Percentiles rank a stretch among this genome's conserved stretches.
Conservation (phyloP, 2,797 vertebrate genomes). For the Capromys pilorides region DNA sequence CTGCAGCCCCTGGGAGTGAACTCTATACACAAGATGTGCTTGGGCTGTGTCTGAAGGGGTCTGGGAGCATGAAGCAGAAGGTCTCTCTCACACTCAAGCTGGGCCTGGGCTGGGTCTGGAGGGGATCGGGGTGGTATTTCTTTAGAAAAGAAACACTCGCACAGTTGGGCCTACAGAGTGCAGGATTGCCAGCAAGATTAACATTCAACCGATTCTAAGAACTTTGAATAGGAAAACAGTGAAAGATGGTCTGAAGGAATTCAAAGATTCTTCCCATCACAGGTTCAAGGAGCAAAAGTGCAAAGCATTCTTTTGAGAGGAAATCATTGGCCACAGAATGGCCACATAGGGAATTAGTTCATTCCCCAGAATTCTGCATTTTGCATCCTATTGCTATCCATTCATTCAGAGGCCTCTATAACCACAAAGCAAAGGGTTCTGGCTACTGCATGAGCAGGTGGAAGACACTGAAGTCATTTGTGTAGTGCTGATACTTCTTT, state of each 20-base stretch:
- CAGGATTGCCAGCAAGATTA: neutral
- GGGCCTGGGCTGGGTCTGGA: too few relatives aligned
- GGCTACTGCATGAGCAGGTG: neutral
- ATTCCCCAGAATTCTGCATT: neutral
- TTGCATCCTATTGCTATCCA: neutral
- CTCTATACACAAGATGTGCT: too few relatives aligned
- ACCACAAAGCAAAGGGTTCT: neutral
- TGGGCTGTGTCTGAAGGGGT: too few relatives aligned
- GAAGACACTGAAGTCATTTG: neutral
- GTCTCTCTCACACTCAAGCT: too few relatives aligned
- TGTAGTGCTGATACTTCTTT: neutral
- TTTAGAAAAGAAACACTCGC: neutral
- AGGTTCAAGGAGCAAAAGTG: neutral
- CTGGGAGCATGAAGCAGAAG: too few relatives aligned
- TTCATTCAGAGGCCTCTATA: neutral
- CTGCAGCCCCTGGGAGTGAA: too few relatives aligned
- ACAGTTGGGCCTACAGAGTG: neutral
- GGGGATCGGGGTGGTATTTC: neutral
- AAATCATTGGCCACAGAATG: neutral
- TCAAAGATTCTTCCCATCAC: neutral
- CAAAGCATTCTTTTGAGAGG: neutral
- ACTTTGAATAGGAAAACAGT: neutral
- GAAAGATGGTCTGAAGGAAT: neutral
- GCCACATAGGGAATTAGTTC: neutral
- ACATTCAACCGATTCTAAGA: neutral